Base-by-base conservation (phyloP, 1,140 invertebrate genomes). In the Atta cephalotes region DNA sequence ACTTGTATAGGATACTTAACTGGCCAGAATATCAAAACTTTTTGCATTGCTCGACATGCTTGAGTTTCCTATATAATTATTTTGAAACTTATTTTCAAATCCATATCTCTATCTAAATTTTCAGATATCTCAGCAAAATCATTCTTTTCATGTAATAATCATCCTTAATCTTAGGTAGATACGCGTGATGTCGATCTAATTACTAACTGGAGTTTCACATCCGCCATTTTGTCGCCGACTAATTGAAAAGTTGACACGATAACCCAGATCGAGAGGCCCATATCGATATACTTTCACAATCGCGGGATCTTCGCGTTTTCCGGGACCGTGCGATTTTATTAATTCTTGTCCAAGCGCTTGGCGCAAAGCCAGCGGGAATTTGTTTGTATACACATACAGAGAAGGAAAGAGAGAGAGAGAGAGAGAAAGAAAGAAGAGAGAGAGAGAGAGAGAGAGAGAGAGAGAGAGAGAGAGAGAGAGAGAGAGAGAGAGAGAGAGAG, bases 251-350 rank as follows among this genome's bases (percentile, higher is more conserved):
- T 35, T 60, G 87, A 86, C 87, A 86, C 89, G 62, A 86, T 90
- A 85, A 88, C 89, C 89, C 66, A 71, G 77, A 88, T 90, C 77
- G 31, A 60, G 63, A 21, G 7, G 31, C 45, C 49, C 14, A 12
- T 66, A 91, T 91, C 80, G 65, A 91, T 91, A 89, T 60, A 91
- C 90, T 91, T 91, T 91, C 90, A 85, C 88, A 78, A 91, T 87
- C 25, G 45, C 68, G 72, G 28, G 87, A 87, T 63, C 76, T 77
- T 88, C 31, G 21, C 25, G 76, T 49, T 56, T 49, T 66, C 51
- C 87, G 70, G 39, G 76, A 60, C 53, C 78, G 31, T 45, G 72
- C 81, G 62, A 51, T 35, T 77, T 88, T 58, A 65, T 86, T 49
- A 51, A 68, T 66, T 60, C 71, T 6, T 31, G 58, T 66, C 16